phyloP scores from a whole-genome alignment of 1,140 invertebrate species.

The Vollenhovia emeryi region DNA sequence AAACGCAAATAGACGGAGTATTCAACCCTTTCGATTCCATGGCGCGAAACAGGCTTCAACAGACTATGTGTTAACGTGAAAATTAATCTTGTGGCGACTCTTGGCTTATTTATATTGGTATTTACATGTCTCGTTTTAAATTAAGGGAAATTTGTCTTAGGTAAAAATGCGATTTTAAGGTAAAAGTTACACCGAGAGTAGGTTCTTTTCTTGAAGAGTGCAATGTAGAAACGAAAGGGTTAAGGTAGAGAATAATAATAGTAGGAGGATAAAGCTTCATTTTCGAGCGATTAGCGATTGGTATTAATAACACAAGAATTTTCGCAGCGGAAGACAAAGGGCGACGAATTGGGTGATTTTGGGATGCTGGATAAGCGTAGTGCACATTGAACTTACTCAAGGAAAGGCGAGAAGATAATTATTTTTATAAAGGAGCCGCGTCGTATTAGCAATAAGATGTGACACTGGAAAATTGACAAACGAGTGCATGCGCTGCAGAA shows the following conservation, averaged over 20 bases:
- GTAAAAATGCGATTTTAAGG: not conserved
- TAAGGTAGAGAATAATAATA: constrained; percentile 43
- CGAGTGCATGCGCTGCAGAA: constrained; percentile 8
- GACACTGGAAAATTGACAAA: constrained; percentile 20
- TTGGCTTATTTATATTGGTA: constrained; percentile 37
- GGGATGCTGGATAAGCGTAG: constrained; percentile 34
- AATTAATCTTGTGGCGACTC: not conserved
- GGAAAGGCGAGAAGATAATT: constrained; percentile 67
- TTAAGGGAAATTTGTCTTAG: not conserved
- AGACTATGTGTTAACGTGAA: not conserved
- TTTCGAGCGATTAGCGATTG: constrained; percentile 38
- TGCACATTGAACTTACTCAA: constrained; percentile 68
- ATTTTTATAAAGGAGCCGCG: constrained; percentile 78
- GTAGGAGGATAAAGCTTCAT: constrained; percentile 55
- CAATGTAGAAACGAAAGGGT: constrained; percentile 24
- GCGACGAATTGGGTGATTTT: constrained; percentile 48
- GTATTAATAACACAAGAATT: constrained; percentile 54
- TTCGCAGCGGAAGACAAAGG: constrained; percentile 68
- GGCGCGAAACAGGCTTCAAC: constrained; percentile 1
- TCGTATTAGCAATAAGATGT: constrained; percentile 71
- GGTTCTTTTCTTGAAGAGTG: not conserved
- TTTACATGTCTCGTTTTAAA: constrained; percentile 10
- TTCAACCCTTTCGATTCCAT: constrained; percentile 3
- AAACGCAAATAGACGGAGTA: not conserved
- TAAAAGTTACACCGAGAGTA: not conserved